phyloP scores from a whole-genome alignment of 2,113 vertebrate genomes.

The Caranx ignobilis region DNA sequence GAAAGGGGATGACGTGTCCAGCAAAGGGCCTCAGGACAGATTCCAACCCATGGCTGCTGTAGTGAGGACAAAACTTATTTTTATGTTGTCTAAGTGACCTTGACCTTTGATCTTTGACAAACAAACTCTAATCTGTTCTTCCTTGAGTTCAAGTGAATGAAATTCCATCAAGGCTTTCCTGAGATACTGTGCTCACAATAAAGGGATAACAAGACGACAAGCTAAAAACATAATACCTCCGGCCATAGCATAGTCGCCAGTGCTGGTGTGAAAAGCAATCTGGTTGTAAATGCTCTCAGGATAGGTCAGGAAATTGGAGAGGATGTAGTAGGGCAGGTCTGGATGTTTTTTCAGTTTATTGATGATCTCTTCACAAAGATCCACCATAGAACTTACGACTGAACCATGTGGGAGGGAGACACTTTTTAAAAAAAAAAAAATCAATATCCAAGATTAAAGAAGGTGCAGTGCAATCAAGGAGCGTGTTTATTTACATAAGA shows the following conservation, averaged over 20 bases:
- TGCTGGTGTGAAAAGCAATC: constrained; percentile 11
- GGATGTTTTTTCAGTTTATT: constrained; percentile 43
- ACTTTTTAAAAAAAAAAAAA: constrained; percentile 47
- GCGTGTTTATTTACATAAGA: constrained; percentile 33
- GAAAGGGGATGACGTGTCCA: too few relatives aligned
- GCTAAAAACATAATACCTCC: background rate
- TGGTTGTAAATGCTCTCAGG: constrained; percentile 43
- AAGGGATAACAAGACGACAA: background rate
- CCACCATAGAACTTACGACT: constrained; percentile 29
- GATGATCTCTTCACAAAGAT: constrained; percentile 35
- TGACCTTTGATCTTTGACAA: too few relatives aligned
- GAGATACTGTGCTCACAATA: too few relatives aligned
- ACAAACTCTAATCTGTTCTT: too few relatives aligned
- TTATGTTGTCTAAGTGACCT: too few relatives aligned
- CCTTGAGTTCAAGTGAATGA: too few relatives aligned
- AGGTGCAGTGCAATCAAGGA: background rate
- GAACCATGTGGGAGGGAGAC: background rate
- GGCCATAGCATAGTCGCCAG: background rate
- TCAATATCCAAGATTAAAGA: constrained; percentile 44
- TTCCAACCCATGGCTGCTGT: too few relatives aligned
- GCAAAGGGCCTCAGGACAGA: too few relatives aligned
- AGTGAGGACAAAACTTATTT: too few relatives aligned
- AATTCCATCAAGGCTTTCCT: too few relatives aligned
- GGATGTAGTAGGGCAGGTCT: background rate
- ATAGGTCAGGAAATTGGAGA: constrained; percentile 38